These are phyloP conservation scores for Aphelinus atriplicis DNA, from an alignment of 1,140 invertebrate genomes.

Conservation along the genomic window DNA sequence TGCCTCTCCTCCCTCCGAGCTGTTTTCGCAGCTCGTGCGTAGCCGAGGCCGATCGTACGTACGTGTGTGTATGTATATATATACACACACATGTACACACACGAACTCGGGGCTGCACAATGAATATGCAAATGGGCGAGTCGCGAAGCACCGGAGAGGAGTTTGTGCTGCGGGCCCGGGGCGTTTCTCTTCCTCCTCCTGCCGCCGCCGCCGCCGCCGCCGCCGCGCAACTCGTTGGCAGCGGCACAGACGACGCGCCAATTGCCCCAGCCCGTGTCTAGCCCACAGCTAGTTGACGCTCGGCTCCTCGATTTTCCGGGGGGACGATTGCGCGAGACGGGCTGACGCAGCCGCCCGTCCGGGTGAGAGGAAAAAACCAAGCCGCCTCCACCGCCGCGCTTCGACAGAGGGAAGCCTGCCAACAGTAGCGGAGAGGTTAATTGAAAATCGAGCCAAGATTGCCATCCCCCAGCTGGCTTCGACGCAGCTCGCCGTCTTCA, in stretches of 20 bases:
- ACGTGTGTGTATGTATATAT: too few species aligned
- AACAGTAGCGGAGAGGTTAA: conserved; percentile 43
- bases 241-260: too few species aligned
- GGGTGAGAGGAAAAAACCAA: background rate
- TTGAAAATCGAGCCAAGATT: conserved; percentile 53
- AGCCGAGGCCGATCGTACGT: too few species aligned
- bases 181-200: too few species aligned
- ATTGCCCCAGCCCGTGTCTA: background rate
- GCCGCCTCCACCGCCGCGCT: background rate
- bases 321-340: background rate
- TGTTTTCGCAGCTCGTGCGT: too few species aligned
- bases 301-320: background rate
- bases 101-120: conserved; percentile 41
- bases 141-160: too few species aligned
- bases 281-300: background rate
- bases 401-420: conserved; percentile 36
- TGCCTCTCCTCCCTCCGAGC: too few species aligned
- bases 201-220: too few species aligned
- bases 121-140: conserved; percentile 61
- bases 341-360: background rate
- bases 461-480: conserved; percentile 36
- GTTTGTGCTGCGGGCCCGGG: too few species aligned
- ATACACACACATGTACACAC: too few species aligned
- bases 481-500: too few species aligned
- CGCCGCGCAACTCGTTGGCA: too few species aligned